Evolutionary conservation across 2,113 vertebrate genomes (phyloP), one percentile per base, ranked within the genome.

Genomic region (Nicator chloris): DNA sequence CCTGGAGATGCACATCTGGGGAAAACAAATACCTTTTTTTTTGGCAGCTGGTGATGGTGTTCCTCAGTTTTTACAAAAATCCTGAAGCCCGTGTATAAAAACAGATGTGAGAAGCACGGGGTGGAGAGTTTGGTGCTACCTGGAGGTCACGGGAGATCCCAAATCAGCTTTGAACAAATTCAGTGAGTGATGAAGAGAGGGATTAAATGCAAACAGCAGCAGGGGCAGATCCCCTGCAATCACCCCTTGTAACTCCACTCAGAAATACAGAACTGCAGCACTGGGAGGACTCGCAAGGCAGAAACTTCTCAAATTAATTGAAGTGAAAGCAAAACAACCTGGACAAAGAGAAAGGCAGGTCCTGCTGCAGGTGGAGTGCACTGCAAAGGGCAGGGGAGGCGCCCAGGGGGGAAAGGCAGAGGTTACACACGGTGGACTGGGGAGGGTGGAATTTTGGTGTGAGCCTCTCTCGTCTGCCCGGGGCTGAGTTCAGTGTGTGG

Each of bases 391-490:
- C 84, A 71, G 28, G 5, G 63, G 19, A 31, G 20, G 6, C 21
- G 17, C 4, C 31, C 59, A 26, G 71, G 77, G 16, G 23, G 56
- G 68, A 3, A 12, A 73, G 82, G 37, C 31, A 28, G 44, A 50
- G 82, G 20, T 63, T 96, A 96, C 97, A 96, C 69, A 96, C 97
- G 92, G 80, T 7, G 70, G 64, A 19, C 3, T 50, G 31, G 86
- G 82, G 27, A 49, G 82, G 11, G 72, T 71, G 79, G 10, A 10
- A 30, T 61, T 70, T 11, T 47, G 82, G 56, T 0, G 7, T n/a
- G 72, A 77, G 44, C 80, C 82, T 86, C 81, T 66, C 70, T 39
- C 5, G 65, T 63, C 35, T 70, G 86, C 82, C 66, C 61, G 47
- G 23, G 40, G 53, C 79, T 88, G 80, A 44, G 37, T 18, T 86